A percentile compares a stretch with the other conserved stretches of the same genome.
Conservation (phyloP, 2,113 vertebrate species). For the Octodon degus region DNA sequence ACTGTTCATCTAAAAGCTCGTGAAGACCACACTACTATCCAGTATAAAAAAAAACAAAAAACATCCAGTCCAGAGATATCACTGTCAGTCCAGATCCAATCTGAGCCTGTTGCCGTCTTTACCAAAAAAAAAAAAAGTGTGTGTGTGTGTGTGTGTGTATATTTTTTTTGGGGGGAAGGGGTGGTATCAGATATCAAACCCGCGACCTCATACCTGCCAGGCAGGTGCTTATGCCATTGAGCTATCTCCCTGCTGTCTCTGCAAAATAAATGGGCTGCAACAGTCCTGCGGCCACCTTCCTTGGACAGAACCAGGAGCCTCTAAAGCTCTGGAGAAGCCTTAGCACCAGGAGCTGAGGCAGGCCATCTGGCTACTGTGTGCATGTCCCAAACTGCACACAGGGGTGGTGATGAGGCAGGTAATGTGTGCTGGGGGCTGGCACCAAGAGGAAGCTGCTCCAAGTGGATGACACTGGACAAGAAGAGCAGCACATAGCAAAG, state of each 20-base stretch:
- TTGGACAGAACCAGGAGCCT: background rate
- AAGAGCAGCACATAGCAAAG: background rate
- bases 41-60: no score
- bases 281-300: background rate
- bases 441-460: rapidly evolving
- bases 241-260: background rate
- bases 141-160: no score
- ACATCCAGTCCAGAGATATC: background rate
- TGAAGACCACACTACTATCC: no score
- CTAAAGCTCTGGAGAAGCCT: background rate
- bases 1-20: background rate
- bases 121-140: no score
- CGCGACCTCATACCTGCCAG: no score
- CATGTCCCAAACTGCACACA: background rate
- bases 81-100: background rate
- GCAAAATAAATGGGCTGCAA: background rate
- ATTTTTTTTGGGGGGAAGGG: no score
- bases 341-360: background rate
- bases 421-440: rapidly evolving
- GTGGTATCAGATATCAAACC: no score
- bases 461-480: background rate
- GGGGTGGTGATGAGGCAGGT: background rate
- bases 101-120: background rate
- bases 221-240: no score
- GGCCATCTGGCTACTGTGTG: background rate